Conservation (phyloP, 2,888 invertebrate species). For the Acleris holmiana region DNA sequence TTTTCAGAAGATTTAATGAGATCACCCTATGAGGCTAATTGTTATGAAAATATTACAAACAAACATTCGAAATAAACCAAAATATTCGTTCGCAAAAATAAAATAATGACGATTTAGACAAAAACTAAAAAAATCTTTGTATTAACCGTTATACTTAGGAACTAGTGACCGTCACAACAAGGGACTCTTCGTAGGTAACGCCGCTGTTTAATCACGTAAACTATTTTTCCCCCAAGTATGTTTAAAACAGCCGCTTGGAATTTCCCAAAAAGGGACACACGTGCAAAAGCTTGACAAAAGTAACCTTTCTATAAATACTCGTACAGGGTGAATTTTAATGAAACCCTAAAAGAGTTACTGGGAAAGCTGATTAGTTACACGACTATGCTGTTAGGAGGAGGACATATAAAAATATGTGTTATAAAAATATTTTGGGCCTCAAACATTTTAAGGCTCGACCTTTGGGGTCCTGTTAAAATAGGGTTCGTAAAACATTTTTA, state of each 20-base stretch:
- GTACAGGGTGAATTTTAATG: constrained; percentile 24
- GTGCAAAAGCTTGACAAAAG: constrained; percentile 7
- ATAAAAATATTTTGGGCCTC: neutral
- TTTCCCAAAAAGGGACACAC: constrained; percentile 12
- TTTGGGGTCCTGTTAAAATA: too few species aligned
- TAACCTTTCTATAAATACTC: constrained; percentile 8
- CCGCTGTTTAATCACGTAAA: neutral
- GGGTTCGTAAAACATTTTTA: too few species aligned
- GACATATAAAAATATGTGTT: too few species aligned
- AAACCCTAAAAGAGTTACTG: constrained; percentile 37
- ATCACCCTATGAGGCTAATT: too few species aligned
- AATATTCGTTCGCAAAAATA: too few species aligned
- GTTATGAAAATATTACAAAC: too few species aligned
- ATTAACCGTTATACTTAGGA: too few species aligned
- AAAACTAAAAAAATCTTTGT: too few species aligned
- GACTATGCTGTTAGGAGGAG: constrained; percentile 15
- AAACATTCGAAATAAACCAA: too few species aligned
- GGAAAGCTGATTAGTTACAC: constrained; percentile 9
- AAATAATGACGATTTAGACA: too few species aligned
- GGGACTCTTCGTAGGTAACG: neutral
- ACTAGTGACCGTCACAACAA: neutral
- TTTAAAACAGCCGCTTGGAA: neutral
- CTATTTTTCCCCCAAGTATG: neutral
- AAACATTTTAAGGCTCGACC: too few species aligned
- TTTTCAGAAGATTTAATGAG: too few species aligned